phyloP scores from a whole-genome alignment of 1,140 invertebrate genomes.

The Drosophila sechellia region DNA sequence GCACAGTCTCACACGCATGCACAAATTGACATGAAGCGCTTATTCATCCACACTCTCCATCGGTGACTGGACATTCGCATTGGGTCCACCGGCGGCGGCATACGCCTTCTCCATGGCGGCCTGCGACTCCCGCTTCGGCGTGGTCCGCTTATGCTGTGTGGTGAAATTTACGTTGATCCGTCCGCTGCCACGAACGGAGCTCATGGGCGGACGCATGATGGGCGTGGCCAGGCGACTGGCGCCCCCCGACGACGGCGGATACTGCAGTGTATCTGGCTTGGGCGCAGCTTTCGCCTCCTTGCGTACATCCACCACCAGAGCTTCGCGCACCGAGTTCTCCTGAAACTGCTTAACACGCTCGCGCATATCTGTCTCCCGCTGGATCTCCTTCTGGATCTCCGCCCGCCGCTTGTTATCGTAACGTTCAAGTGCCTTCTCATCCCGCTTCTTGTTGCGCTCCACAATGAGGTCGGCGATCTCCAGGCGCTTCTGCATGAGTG shows the following conservation, averaged over 20 bases:
- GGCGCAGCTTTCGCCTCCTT: constrained; percentile 60
- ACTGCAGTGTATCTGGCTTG: constrained; percentile 10
- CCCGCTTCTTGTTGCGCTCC: constrained; percentile 79
- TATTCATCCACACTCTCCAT: constrained; percentile 39
- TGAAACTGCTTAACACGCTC: constrained; percentile 79
- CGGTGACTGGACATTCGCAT: constrained; percentile 18
- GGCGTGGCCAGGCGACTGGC: constrained; percentile 62
- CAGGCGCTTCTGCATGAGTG: constrained; percentile 66
- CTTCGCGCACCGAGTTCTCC: constrained; percentile 63
- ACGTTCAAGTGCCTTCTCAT: constrained; percentile 69
- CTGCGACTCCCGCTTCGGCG: constrained; percentile 79
- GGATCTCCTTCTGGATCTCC: constrained; percentile 75
- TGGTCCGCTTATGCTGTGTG: constrained; percentile 55
- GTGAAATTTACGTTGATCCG: constrained; percentile 71
- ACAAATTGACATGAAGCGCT: neutral
- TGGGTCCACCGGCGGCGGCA: constrained; percentile 29
- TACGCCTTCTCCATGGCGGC: constrained; percentile 63
- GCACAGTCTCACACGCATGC: constrained; percentile 24
- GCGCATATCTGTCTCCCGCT: constrained; percentile 72
- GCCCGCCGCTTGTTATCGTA: constrained; percentile 72
- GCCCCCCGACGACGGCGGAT: constrained; percentile 12
- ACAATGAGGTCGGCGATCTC: constrained; percentile 77
- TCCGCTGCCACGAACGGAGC: constrained; percentile 59
- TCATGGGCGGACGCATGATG: constrained; percentile 60
- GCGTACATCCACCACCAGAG: constrained; percentile 69